Evolutionary conservation across 2,797 vertebrate species (phyloP), one percentile per base, ranked within the genome.

Genomic region (Hyperoplus immaculatus): DNA sequence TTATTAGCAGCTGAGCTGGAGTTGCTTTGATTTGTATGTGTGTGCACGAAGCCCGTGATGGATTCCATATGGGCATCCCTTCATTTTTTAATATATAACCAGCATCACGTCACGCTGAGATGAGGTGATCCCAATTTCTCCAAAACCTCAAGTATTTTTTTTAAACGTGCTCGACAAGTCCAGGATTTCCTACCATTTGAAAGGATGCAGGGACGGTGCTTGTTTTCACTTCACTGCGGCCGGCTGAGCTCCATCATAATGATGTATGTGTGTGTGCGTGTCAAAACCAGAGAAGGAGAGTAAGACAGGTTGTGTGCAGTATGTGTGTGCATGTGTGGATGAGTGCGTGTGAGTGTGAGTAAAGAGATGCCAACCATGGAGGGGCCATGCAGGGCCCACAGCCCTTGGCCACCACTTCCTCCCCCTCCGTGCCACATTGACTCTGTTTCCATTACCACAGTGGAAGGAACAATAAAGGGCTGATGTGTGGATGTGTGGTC

Each of bases 391-490:
- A 85, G 80, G 88, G 75, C 87, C 87, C 80, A 64, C 75, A 83
- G 89, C 78, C 78, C 77, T 82, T 92, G 92, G 91, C 85, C 82
- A 84, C 90, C 85, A 83, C 89, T 89, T 93, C 92, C 92, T 93
- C 85, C 79, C 87, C 79, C 83, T 86, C 77, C 18, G 72, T 90
- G 84, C 91, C 85, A 87, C 89, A 94, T 88, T 88, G 89, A 92
- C 89, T 93, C 53, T 78, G 85, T 95, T 95, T 96, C 95, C 94
- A 95, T 95, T 94, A 95, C 93, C 88, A 84, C 92, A 92, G 91
- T 94, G 94, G 93, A 95, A 94, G 92, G 89, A 95, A 95, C 93
- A 94, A 93, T 93, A 95, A 94, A 95, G 81, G 78, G 83, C 91
- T 89, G 83, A 89, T 93, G 92, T 91, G 92, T 92, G 90, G 91